Evolutionary conservation across 2,797 vertebrate species (phyloP).

Genomic region (Chiropotes sagulatus): DNA sequence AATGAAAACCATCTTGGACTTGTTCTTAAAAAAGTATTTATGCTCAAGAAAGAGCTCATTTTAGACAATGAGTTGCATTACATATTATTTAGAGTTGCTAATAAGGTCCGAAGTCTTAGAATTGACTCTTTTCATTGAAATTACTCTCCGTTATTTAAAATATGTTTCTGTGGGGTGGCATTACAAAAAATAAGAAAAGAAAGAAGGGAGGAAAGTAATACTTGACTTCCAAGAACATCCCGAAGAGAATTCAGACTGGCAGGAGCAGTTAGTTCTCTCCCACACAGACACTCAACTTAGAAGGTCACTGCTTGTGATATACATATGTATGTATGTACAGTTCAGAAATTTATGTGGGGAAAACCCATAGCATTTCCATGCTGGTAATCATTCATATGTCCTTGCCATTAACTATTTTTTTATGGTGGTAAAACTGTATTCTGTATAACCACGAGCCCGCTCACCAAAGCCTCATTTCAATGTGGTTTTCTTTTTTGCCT

Average conservation of each 20-base stretch:
- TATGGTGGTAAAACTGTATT: neutral
- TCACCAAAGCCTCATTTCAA: conserved; percentile 26
- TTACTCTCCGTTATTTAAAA: conserved; percentile 48
- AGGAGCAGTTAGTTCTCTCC: neutral
- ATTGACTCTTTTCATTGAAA: conserved; percentile 34
- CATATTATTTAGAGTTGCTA: conserved; percentile 51
- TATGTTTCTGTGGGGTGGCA: conserved; percentile 15
- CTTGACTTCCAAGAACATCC: conserved; percentile 47
- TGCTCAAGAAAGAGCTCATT: neutral
- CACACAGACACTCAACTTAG: conserved; percentile 32
- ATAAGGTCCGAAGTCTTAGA: neutral
- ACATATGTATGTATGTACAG: neutral
- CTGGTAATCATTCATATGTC: neutral
- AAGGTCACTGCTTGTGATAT: conserved; percentile 37
- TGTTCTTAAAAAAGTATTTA: neutral
- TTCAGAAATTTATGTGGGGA: conserved; percentile 18
- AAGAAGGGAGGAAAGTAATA: neutral
- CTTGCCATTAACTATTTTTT: neutral
- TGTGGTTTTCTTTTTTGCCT: conserved; percentile 44
- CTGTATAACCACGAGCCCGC: neutral
- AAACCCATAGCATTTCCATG: conserved; percentile 18
- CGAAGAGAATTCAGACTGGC: conserved; percentile 22
- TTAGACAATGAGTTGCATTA: neutral
- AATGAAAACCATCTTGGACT: conserved; percentile 8
- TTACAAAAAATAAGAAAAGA: neutral